Base-by-base conservation (phyloP, 1,140 invertebrate species). In the Drosophila takahashii region DNA sequence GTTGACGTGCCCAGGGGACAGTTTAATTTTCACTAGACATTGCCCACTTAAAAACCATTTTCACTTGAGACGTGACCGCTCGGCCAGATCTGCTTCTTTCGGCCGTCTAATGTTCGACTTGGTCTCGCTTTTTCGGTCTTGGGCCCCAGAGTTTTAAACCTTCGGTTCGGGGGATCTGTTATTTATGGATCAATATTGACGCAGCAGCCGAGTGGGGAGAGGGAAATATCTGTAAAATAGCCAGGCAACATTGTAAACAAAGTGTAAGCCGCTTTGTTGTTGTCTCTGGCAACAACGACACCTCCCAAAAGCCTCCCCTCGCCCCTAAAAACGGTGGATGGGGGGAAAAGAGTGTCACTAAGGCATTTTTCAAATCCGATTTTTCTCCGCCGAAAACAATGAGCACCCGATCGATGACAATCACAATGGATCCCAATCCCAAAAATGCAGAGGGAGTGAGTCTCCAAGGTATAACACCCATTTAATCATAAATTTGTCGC, bases 101-200 rank as follows among this genome's bases (percentile, higher is more conserved):
- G 44, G 15, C 29, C 66, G 76, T 51, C 83, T 81, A 81, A 79
- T 54, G 64, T 66, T 74, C 60, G 57, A 61, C 64, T 64, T 74
- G 59, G 51, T 48, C 61, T 60, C 45, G 51, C n/a, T 44, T 62
- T 52, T 53, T 47, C 15, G 29, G 52, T 47, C 22, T 59, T 53
- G 34, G 32, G 57, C n/a, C 9, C 27, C n/a, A n/a, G 26, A 39
- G 45, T 34, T 52, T 37, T 32, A 9, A 18, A 47, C 22, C 56
- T 18, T 34, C 47, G 42, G 56, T 58, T 27, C 34, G 51, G 58
- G 60, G 36, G 77, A 62, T 69, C 67, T 83, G 85, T 89, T 89
- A 84, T 89, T 90, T 90, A 89, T 89, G 87, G 72, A 84, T 89
- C 84, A 89, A 89, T 89, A 89, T 89, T 89, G 85, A 89, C 84